A percentile compares a stretch with the other conserved stretches of the same genome.
Conservation (phyloP, 2,888 invertebrate genomes). For the Drosophila quinaria region DNA sequence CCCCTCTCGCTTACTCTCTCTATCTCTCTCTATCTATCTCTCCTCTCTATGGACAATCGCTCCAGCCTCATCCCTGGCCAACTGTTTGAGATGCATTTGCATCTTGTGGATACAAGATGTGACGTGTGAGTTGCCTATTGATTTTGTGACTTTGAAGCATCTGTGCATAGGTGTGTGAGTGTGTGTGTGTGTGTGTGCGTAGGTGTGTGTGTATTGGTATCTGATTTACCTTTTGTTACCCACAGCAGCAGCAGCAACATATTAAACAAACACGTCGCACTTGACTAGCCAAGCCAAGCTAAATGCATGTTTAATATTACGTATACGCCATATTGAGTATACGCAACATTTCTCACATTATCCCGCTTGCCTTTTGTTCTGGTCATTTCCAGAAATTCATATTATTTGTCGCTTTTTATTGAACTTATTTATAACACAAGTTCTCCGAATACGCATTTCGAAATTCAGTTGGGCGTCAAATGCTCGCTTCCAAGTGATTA, state of each 20-base stretch:
- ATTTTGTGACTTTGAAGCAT: conserved; percentile 14
- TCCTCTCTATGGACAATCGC: neutral
- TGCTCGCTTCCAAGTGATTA: conserved; percentile 19
- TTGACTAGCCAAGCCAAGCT: conserved; percentile 5
- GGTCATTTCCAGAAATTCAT: neutral
- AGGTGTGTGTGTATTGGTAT: conserved; percentile 7
- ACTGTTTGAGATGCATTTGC: conserved; percentile 29
- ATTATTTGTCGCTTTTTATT: neutral
- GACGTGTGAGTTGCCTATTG: conserved; percentile 19
- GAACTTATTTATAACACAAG: neutral
- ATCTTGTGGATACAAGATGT: conserved; percentile 29
- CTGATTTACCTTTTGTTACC: conserved; percentile 9
- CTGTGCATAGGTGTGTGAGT: conserved; percentile 1
- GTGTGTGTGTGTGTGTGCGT: conserved; percentile 9
- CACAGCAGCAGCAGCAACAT: neutral
- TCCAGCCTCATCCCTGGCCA: neutral
- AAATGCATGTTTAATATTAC: conserved; percentile 8
- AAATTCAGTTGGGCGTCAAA: neutral
- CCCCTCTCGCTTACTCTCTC: neutral
- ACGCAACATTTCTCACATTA: neutral
- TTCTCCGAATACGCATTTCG: conserved; percentile 2
- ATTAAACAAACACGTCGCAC: conserved; percentile 19
- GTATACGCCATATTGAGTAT: conserved; percentile 29
- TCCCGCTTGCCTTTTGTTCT: neutral
- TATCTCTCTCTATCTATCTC: too few relatives aligned